Evolutionary conservation across 1,140 invertebrate genomes (phyloP).

Genomic region (Helicoverpa zea): DNA sequence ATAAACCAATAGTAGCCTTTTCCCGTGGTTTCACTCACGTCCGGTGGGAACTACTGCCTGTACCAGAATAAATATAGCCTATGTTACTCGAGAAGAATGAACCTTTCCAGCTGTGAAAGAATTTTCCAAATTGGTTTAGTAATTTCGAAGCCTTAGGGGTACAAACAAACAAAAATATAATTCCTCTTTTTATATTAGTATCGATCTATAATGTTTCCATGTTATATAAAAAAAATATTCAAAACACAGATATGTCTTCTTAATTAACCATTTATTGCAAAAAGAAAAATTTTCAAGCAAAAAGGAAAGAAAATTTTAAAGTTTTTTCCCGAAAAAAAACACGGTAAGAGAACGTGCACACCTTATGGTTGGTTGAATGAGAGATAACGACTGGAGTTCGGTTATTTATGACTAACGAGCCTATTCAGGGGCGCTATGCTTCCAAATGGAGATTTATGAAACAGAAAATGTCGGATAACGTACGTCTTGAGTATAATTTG

Average conservation of each 20-base stretch:
- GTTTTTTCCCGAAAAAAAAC: slow-evolving; percentile 58
- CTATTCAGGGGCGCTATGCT: slow-evolving; percentile 72
- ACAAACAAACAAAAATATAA: no score
- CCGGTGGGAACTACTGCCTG: no score
- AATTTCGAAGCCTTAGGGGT: no score
- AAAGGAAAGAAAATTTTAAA: slow-evolving; percentile 50
- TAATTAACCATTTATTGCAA: neutral
- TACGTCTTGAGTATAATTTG: slow-evolving; percentile 73
- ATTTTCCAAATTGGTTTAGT: no score
- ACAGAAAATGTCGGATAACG: slow-evolving; percentile 75
- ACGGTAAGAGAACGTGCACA: slow-evolving; percentile 48
- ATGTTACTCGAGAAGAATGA: no score
- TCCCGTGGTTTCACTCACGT: no score
- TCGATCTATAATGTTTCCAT: no score
- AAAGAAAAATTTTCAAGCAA: slow-evolving; percentile 6
- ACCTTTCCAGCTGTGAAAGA: no score
- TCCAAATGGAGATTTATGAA: slow-evolving; percentile 81
- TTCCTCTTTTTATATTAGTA: no score
- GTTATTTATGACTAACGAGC: slow-evolving; percentile 82
- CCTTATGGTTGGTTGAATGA: slow-evolving; percentile 70
- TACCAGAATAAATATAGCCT: no score
- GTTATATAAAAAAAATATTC: no score
- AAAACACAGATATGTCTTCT: neutral
- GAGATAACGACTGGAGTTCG: slow-evolving; percentile 79
- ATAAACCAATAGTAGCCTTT: no score